Conservation (phyloP, 2,113 vertebrate genomes). For the Thalassarche chlororhynchos region DNA sequence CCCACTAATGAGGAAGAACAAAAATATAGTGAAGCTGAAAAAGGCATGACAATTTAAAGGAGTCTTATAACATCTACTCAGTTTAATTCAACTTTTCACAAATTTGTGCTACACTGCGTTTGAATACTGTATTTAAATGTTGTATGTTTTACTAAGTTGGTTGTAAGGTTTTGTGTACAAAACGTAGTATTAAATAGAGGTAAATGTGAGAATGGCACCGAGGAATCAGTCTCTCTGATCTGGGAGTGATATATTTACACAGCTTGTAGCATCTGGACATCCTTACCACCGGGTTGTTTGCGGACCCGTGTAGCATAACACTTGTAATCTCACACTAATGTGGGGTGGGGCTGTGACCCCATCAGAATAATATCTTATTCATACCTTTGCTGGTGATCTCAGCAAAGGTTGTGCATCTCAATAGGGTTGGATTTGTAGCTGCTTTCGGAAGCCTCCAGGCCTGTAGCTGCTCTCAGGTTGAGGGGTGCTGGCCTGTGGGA, state of each 20-base stretch:
- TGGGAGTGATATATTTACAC: not conserved
- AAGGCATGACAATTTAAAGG: not conserved
- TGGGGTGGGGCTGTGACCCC: not conserved
- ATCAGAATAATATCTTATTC: not conserved
- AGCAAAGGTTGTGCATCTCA: not conserved
- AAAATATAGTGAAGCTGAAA: not conserved
- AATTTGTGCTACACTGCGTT: not conserved
- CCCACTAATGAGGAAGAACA: not conserved
- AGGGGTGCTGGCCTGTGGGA: not conserved
- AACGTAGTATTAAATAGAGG: not conserved
- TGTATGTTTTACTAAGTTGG: not conserved
- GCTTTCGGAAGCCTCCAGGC: not conserved
- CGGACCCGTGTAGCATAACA: rapidly evolving
- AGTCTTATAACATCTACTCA: not conserved
- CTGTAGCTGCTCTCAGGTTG: not conserved
- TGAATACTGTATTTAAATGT: not conserved
- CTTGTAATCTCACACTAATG: not conserved
- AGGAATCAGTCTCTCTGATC: not conserved
- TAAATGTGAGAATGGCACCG: not conserved
- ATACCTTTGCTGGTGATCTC: not conserved
- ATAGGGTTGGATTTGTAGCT: not conserved
- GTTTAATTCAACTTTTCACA: not conserved
- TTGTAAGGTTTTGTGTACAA: not conserved
- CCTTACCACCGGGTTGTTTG: not conserved
- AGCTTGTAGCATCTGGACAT: not conserved